Percentiles rank a stretch among this genome's conserved stretches.
These are phyloP conservation scores for Virgularia gustaviana DNA, from an alignment of 92 coral and sea anemone genomes.

Conservation along the genomic window DNA sequence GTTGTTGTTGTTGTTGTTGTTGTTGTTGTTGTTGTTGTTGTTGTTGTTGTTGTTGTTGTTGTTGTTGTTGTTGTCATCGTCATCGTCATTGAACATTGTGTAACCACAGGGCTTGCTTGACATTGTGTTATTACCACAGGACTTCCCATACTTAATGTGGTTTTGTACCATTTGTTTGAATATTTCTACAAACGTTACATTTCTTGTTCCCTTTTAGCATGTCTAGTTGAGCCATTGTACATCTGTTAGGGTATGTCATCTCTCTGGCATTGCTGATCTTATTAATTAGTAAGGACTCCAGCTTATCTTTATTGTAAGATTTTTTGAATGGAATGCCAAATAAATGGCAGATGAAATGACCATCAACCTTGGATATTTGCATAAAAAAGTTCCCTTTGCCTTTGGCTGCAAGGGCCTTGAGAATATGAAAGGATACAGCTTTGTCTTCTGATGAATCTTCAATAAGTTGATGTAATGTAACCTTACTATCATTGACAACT, in stretches of 20 bases:
- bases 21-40: no score
- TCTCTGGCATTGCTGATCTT: slow-evolving; percentile 10
- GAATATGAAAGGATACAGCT: slow-evolving; percentile 15
- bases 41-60: no score
- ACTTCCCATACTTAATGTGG: no score
- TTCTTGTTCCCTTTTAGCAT: slow-evolving; percentile 5
- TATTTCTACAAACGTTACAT: slow-evolving; percentile 11
- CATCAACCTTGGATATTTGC: slow-evolving; percentile 13
- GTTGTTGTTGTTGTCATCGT: no score
- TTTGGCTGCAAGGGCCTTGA: slow-evolving; percentile 29
- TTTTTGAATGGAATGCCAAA: slow-evolving; percentile 19
- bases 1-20: no score
- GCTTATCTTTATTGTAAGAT: slow-evolving; percentile 11
- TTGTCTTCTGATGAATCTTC: slow-evolving; percentile 27
- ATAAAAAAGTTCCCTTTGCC: slow-evolving; percentile 20
- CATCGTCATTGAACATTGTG: no score
- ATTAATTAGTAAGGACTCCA: neutral
- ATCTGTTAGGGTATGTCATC: slow-evolving; percentile 11
- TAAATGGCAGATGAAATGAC: slow-evolving; percentile 30
- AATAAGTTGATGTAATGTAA: neutral
- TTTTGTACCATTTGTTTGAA: no score
- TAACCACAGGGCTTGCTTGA: no score
- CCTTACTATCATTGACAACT: neutral
- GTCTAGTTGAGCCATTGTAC: slow-evolving; percentile 12
- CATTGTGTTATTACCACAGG: no score